Base-by-base conservation (phyloP, 2,888 invertebrate species). In the Tolmerus cingulatus region DNA sequence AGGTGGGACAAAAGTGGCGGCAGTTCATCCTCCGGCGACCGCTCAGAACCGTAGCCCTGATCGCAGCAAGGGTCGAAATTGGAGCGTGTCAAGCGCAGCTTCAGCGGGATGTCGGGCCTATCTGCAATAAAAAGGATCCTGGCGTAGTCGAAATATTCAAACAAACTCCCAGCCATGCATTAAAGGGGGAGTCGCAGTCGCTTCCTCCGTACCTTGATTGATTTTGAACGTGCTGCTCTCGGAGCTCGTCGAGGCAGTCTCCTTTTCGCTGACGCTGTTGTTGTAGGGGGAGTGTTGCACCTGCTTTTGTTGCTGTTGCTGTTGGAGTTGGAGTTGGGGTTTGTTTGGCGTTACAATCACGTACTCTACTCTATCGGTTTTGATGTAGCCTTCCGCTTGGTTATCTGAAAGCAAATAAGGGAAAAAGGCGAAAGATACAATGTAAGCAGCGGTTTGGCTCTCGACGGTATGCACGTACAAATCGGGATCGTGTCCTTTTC, bases 21-120 rank as follows among this genome's bases (percentile, higher is more conserved):
- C 92, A 94, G 95, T 92, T 96, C 96, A 89, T 96, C 96, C 92
- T 96, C 96, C 1, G 96, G 96, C 0, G 96, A 96, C 76, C 96
- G 93, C 91, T 96, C 96, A 12, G 96, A 96, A 0, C 95, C 96
- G 92, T 96, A 96, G 57, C 96, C 96, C 91, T 96, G 96, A 92
- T 96, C 96, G 91, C 94, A 95, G 76, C 94, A 93, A 0, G 93
- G 93, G 89, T 94, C 94, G 90, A 94, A 87, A 87, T 89, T 89
- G 55, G 88, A 86, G 57, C 89, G 88, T 87, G 88, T 86, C 86
- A 89, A 43, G n/a, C 89, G 89, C 51, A 89, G 81, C 86, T 89
- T 89, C 51, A 89, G 74, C 74, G 89, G 89, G 55, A 89, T 87
- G 79, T 88, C 89, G 27, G 89, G 88, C 76, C 79, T 88, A 87